phyloP scores from a whole-genome alignment of 2,888 invertebrate species.

The Elysia crispata region DNA sequence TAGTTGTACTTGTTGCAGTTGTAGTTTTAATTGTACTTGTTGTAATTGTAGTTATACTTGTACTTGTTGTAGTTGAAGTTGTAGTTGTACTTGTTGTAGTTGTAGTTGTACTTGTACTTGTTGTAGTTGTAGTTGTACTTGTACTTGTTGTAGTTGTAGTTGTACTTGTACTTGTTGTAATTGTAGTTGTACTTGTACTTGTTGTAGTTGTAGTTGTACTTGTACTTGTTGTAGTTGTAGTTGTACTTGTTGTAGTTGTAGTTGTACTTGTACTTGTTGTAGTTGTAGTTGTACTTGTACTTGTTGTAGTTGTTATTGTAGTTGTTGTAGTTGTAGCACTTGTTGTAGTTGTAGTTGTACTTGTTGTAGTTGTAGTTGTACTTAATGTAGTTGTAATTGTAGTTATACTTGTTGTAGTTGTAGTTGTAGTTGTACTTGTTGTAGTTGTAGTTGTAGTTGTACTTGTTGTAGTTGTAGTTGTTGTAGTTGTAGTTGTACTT shows the following conservation, averaged over 20 bases:
- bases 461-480: constrained; percentile 40
- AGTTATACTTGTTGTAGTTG: too few relatives aligned
- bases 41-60: too few relatives aligned
- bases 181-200: too few relatives aligned
- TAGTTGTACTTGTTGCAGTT: too few relatives aligned
- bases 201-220: constrained; percentile 38
- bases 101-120: too few relatives aligned
- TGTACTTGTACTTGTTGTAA: constrained; percentile 36
- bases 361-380: neutral
- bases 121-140: constrained; percentile 5
- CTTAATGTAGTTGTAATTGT: too few relatives aligned
- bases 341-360: too few relatives aligned
- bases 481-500: constrained; percentile 40
- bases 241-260: neutral
- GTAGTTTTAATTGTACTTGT: too few relatives aligned
- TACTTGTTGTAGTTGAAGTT: too few relatives aligned
- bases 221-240: constrained; percentile 29
- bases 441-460: neutral
- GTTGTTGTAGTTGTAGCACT: too few relatives aligned
- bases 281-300: neutral
- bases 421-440: neutral
- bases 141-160: constrained; percentile 33
- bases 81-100: neutral
- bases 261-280: neutral
- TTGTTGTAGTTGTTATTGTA: too few relatives aligned